Evolutionary conservation across 2,797 vertebrate genomes (phyloP).

Genomic region (Naso thynnoides): DNA sequence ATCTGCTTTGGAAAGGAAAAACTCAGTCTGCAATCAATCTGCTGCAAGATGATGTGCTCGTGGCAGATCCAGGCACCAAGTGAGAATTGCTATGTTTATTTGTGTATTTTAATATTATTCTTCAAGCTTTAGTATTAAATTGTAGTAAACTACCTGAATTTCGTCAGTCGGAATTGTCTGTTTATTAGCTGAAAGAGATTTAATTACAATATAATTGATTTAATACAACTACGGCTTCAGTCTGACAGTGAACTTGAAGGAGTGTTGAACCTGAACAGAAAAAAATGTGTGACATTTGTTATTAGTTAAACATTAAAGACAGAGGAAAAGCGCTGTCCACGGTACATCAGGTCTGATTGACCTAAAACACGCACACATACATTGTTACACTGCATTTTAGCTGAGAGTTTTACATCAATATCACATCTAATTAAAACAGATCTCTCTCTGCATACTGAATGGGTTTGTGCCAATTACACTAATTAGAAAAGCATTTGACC

Average conservation of each 20-base stretch:
- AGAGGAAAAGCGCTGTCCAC: too few relatives aligned
- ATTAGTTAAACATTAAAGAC: too few relatives aligned
- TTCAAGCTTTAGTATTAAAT: neutral
- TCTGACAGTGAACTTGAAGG: neutral
- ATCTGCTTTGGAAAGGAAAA: constrained; percentile 93
- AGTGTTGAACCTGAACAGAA: too few relatives aligned
- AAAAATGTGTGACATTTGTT: too few relatives aligned
- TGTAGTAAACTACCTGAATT: neutral
- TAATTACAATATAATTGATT: too few relatives aligned
- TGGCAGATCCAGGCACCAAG: constrained; percentile 95
- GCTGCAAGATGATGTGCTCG: constrained; percentile 92
- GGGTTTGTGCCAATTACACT: neutral
- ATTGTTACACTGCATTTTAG: neutral
- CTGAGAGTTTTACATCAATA: neutral
- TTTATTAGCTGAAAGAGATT: neutral
- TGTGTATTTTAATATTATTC: neutral
- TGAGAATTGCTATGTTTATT: constrained; percentile 65
- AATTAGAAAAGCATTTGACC: neutral
- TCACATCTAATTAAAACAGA: neutral
- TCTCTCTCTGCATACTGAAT: neutral
- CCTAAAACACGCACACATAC: neutral
- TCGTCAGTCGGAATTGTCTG: too few relatives aligned
- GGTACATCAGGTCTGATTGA: neutral
- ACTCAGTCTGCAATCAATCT: constrained; percentile 91
- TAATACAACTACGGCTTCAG: neutral